Evolutionary conservation across 2,113 vertebrate genomes (phyloP).

Genomic region (Zeus faber): DNA sequence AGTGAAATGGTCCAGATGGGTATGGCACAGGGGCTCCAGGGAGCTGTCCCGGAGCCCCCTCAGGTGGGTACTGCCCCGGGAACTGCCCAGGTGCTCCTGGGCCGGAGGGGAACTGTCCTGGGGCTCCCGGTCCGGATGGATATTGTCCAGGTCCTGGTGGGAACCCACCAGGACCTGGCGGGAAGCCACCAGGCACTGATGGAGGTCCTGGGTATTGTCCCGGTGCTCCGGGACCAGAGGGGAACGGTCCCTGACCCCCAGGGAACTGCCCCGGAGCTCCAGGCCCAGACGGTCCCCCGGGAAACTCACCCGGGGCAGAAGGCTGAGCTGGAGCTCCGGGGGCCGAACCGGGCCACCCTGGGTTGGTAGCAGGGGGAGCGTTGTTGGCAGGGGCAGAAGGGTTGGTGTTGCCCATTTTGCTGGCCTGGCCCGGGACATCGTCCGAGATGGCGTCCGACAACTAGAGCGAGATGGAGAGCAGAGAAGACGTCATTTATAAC

Average conservation of each 20-base stretch:
- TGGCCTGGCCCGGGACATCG: conserved; percentile 50
- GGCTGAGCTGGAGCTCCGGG: conserved; percentile 74
- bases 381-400: conserved; percentile 52
- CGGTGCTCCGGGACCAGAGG: conserved; percentile 67
- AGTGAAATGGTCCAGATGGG: conserved; percentile 68
- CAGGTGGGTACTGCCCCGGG: conserved; percentile 69
- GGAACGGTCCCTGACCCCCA: conserved; percentile 41
- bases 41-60: conserved; percentile 68
- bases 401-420: conserved; percentile 63
- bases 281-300: conserved; percentile 61
- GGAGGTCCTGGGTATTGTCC: conserved; percentile 67
- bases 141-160: conserved; percentile 71
- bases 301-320: conserved; percentile 44
- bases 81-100: conserved; percentile 71
- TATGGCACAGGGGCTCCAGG: conserved; percentile 69
- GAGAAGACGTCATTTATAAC: not conserved
- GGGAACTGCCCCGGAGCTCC: conserved; percentile 68
- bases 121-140: conserved; percentile 67
- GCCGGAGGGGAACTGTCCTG: conserved; percentile 64
- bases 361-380: conserved; percentile 51
- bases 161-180: conserved; percentile 57
- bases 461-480: conserved; percentile 35
- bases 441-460: conserved; percentile 74
- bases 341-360: conserved; percentile 73
- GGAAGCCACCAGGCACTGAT: conserved; percentile 64